Base-by-base conservation (phyloP, 2,113 vertebrate species). In the Pachycephala philippinensis region DNA sequence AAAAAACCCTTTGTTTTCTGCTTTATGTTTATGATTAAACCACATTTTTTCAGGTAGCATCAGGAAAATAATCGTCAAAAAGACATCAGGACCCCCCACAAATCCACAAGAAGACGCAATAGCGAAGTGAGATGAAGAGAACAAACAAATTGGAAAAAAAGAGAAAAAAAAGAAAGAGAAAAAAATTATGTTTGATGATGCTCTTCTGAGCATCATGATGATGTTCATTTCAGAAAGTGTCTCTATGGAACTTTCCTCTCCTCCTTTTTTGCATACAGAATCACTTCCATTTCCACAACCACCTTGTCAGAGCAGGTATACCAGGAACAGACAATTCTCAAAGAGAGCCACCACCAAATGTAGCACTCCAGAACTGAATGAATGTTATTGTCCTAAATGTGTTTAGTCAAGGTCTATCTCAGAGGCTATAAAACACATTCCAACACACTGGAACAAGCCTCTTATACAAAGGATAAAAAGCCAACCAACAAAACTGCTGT, bases 51-150 rank as follows among this genome's bases (percentile, higher is more conserved):
- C 7, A 56, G 11, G 7, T 44, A 49, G 2, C 11, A 50, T 76
- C 11, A 35, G 18, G 13, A 93, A 84, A 93, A 54, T n/a, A 35
- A 59, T 37, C 0, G 79, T 26, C 0, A 9, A 88, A 88, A 76
- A 54, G 6, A 30, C 10, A 70, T 15, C 33, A 44, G 22, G 9
- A 79, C 6, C 7, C 27, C 11, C 4, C 28, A 54, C 11, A 83
- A 90, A 80, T 22, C 16, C 0, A 0, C 8, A 68, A 47, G 27
- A 75, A 3, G 15, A 47, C 35, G 1, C 0, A 6, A 33, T 56
- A 9, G 19, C 45, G 42, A 81, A 74, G 12, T 6, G 2, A 78
- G n/a, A 8, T 20, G 22, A 82, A 63, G 61, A 59, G 17, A 84
- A 26, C 3, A 76, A 80, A 52, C 2, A n/a, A 4, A 40, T 2